Conservation (phyloP, 2,113 vertebrate species). For the Mesitornis unicolor region DNA sequence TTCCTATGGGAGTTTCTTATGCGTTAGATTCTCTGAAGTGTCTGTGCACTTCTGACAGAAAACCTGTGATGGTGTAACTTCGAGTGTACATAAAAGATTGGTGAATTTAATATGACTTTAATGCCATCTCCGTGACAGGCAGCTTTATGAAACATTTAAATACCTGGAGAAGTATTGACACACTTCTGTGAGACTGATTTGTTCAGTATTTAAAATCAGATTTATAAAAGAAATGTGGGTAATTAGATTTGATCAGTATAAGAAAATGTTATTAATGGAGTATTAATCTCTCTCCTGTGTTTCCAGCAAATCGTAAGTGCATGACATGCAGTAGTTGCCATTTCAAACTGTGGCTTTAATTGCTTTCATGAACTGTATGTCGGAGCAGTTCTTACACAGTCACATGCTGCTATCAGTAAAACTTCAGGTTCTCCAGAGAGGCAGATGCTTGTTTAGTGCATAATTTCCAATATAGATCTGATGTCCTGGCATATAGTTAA, state of each 20-base stretch:
- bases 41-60: background rate
- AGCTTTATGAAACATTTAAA: background rate
- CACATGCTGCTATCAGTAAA: background rate
- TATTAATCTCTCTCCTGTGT: background rate
- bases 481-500: background rate
- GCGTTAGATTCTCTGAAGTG: background rate
- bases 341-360: background rate
- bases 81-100: background rate
- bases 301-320: background rate
- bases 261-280: background rate
- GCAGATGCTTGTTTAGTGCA: background rate
- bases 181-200: background rate
- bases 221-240: background rate
- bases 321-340: background rate
- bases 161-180: background rate
- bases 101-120: background rate
- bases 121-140: background rate
- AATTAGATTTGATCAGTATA: background rate
- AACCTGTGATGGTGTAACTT: background rate
- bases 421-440: background rate
- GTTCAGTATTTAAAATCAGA: background rate
- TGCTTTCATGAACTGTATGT: background rate
- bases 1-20: background rate
- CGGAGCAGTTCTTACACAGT: background rate
- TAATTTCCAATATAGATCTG: background rate